Conservation (phyloP, 2,113 vertebrate species). For the Sclerurus mexicanus region DNA sequence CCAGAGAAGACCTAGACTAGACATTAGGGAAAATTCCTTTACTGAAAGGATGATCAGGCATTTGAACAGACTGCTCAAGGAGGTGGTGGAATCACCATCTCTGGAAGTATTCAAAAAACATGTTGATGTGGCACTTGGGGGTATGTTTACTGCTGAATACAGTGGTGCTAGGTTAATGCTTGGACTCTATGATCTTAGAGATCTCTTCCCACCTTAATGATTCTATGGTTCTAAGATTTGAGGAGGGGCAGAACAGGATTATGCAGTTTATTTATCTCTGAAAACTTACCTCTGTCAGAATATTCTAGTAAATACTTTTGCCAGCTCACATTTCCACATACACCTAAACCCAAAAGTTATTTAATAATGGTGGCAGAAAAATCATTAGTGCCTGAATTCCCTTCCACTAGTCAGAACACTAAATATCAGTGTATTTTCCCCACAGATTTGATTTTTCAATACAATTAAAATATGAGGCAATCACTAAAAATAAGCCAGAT, state of each 20-base stretch:
- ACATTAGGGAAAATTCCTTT: not conserved
- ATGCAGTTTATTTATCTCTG: not conserved
- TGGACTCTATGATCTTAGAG: not conserved
- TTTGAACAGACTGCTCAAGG: not conserved
- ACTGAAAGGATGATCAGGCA: not conserved
- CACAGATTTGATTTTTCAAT: not conserved
- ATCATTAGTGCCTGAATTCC: not conserved
- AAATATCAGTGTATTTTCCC: not conserved
- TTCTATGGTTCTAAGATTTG: not conserved
- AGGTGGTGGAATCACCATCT: not conserved
- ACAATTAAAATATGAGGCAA: not conserved
- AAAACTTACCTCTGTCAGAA: not conserved
- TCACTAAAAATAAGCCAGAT: not conserved
- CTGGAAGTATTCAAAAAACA: not conserved
- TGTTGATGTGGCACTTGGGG: not conserved
- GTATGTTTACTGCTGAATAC: not conserved
- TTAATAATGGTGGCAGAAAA: not conserved
- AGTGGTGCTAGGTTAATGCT: not conserved
- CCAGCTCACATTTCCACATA: not conserved
- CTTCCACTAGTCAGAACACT: not conserved
- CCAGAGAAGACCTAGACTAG: not conserved
- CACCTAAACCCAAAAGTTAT: not conserved
- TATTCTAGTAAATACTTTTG: not conserved
- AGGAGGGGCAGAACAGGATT: not conserved
- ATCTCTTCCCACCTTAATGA: not conserved